Evolutionary conservation across 2,888 invertebrate genomes (phyloP), one percentile per base, ranked within the genome.

Genomic region (Muschampia staudingeri): DNA sequence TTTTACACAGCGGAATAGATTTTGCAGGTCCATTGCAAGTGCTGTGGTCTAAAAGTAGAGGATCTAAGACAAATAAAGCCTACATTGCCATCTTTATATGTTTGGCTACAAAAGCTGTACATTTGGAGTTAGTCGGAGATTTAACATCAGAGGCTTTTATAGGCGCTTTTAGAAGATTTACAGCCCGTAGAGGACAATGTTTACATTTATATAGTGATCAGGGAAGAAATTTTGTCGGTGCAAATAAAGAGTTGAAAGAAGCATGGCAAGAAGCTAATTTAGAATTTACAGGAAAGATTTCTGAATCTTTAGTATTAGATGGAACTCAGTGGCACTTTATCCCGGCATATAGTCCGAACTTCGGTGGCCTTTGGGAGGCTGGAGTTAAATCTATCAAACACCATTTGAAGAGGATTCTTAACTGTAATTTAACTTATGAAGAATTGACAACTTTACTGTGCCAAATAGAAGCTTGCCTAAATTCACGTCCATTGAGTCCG

Each of bases 271-370:
- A 84, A 65, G 82, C 82, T 2, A 81, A 78, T 9, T 52, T 83
- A 65, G 16, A 77, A 61, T 83, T 83, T 52, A n/a, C 42, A 7
- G 78, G 71, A 16, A 7, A 44, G 1, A 69, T 84, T 25, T 67
- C 11, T 19, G 61, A 61, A 11, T 11, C 61, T 25, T 61, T 61
- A 61, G 5, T 9, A 14, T 11, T 61, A 56, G 25, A 88, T 6
- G 84, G 83, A 2, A 87, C 86, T 5, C 81, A 84, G 25, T 87
- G 85, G 87, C 85, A 87, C 69, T 85, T 84, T 44, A 87, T 87
- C 9, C 88, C 87, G 6, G 80, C 87, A 3, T 77, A 85, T 11
- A 83, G 81, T 9, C 87, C 87, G 14, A 71, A 87, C 56, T 81
- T 86, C n/a, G 88, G 86, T 19, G 61, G 61, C 61, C 25, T 25